phyloP scores from a whole-genome alignment of 2,888 invertebrate genomes.

The Meandrusa payeni region DNA sequence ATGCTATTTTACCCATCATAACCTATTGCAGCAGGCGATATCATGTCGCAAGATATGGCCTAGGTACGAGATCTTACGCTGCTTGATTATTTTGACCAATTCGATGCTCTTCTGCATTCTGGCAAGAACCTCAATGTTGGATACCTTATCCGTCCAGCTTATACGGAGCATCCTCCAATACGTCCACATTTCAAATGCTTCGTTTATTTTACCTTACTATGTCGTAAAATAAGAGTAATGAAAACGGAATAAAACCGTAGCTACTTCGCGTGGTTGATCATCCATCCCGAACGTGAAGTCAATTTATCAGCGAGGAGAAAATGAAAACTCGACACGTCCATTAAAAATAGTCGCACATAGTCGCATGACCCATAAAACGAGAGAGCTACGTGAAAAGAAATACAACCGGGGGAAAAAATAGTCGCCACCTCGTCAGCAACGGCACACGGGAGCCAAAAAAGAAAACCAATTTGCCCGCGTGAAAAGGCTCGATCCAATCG shows the following conservation, averaged over 20 bases:
- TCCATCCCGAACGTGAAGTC: slow-evolving; percentile 71
- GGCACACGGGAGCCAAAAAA: slow-evolving; percentile 68
- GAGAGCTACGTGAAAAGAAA: slow-evolving; percentile 72
- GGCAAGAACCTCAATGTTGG: too few species aligned
- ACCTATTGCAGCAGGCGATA: too few species aligned
- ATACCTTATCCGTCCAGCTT: too few species aligned
- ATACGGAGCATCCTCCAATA: too few species aligned
- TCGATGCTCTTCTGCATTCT: too few species aligned
- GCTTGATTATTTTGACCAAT: too few species aligned
- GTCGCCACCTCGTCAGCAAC: slow-evolving; percentile 65
- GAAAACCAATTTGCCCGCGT: slow-evolving; percentile 79
- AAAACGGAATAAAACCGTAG: slow-evolving; percentile 45
- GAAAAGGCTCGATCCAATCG: slow-evolving; percentile 77
- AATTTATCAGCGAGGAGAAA: slow-evolving; percentile 75
- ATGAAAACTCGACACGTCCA: slow-evolving; percentile 71
- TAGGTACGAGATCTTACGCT: too few species aligned
- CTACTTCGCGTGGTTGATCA: slow-evolving; percentile 63
- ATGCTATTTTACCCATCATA: too few species aligned
- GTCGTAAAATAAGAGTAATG: slow-evolving; percentile 32
- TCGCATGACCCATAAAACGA: slow-evolving; percentile 79
- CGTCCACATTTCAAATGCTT: too few species aligned
- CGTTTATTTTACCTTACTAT: too few species aligned
- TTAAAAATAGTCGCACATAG: slow-evolving; percentile 79
- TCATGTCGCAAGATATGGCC: too few species aligned
- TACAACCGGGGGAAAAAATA: slow-evolving; percentile 66